A percentile compares a stretch with the other conserved stretches of the same genome.
These are phyloP conservation scores for Monopterus albus DNA, from an alignment of 2,113 vertebrate species.

Conservation along the genomic window DNA sequence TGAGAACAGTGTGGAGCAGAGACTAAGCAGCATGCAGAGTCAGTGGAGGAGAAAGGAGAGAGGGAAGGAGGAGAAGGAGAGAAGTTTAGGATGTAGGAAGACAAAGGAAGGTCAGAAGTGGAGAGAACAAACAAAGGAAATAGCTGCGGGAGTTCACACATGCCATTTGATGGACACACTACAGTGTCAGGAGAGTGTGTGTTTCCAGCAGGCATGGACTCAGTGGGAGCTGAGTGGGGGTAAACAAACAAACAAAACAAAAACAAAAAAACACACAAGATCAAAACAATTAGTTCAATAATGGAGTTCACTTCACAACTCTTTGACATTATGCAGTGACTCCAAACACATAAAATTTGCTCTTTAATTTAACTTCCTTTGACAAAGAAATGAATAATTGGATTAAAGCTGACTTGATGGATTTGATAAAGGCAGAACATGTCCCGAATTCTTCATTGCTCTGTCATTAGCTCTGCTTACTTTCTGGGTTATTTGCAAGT, in stretches of 20 bases:
- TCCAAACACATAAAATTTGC: conserved; percentile 8
- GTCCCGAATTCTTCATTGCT: no score
- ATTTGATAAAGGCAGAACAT: no score
- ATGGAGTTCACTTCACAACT: not conserved
- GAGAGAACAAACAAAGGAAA: not conserved
- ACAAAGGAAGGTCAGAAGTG: no score
- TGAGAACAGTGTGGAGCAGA: conserved; percentile 19
- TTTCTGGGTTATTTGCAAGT: no score
- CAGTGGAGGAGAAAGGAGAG: conserved; percentile 2
- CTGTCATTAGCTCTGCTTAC: no score
- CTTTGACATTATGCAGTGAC: no score
- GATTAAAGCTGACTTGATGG: no score
- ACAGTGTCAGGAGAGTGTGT: not conserved
- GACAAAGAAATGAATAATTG: not conserved
- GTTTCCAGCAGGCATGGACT: not conserved
- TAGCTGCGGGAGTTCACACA: conserved; percentile 19
- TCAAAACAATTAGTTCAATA: not conserved
- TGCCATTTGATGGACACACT: not conserved
- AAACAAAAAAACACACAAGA: no score
- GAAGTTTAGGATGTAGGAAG: not conserved
- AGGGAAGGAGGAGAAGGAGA: not conserved
- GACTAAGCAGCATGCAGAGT: not conserved
- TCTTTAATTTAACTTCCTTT: conserved; percentile 6
- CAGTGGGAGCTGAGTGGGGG: no score
- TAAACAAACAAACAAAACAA: no score